These are phyloP conservation scores for Drosophila mayaguana DNA, from an alignment of 2,888 invertebrate genomes.

Conservation along the genomic window DNA sequence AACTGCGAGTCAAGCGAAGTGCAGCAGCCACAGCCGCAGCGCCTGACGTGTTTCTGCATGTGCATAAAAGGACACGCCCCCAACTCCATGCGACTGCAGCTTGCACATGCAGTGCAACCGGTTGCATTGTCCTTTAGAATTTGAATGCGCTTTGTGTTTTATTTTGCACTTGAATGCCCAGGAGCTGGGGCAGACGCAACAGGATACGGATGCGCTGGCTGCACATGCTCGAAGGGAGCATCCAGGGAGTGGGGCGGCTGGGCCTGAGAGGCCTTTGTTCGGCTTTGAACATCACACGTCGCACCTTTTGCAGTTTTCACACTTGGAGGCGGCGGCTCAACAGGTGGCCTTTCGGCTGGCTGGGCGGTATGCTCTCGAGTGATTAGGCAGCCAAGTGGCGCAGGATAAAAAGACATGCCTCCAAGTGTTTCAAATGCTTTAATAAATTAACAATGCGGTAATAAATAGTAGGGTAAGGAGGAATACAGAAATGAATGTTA, in stretches of 20 bases:
- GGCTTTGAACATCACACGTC: slow-evolving; percentile 56
- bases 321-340: slow-evolving; percentile 59
- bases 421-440: slow-evolving; percentile 38
- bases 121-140: slow-evolving; percentile 78
- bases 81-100: slow-evolving; percentile 43
- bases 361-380: slow-evolving; percentile 24
- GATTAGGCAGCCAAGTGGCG: slow-evolving; percentile 44
- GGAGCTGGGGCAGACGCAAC: slow-evolving; percentile 38
- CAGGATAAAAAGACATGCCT: slow-evolving; percentile 24
- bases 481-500: neutral
- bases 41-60: slow-evolving; percentile 66
- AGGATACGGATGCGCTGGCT: slow-evolving; percentile 58
- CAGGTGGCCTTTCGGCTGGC: slow-evolving; percentile 57
- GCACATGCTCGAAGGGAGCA: slow-evolving; percentile 24
- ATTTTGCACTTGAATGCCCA: slow-evolving; percentile 62
- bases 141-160: slow-evolving; percentile 63
- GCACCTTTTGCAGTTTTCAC: slow-evolving; percentile 75
- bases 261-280: slow-evolving; percentile 7
- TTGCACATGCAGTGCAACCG: slow-evolving; percentile 72
- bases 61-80: slow-evolving; percentile 30
- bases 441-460: slow-evolving; percentile 54
- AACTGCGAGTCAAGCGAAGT: slow-evolving; percentile 79
- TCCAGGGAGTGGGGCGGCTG: neutral
- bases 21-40: slow-evolving; percentile 54
- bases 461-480: slow-evolving; percentile 30